Conservation (phyloP, 2,113 vertebrate genomes). For the Maccullochella peelii region DNA sequence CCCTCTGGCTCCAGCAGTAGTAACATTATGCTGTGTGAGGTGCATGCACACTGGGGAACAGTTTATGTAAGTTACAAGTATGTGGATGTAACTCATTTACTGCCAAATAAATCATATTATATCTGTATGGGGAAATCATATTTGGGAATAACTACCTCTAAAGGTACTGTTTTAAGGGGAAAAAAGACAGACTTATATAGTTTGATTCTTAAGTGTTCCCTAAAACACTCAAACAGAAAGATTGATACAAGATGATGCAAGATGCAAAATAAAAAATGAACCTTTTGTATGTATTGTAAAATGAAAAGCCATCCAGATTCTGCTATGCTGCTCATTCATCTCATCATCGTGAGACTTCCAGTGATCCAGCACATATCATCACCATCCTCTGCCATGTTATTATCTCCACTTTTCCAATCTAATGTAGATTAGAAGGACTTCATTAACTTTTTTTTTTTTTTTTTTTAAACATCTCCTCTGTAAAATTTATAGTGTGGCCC, state of each 20-base stretch:
- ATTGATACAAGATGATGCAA: neutral
- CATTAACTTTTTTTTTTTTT: slow-evolving; percentile 17
- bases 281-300: neutral
- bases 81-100: neutral
- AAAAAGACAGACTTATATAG: neutral
- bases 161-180: neutral
- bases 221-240: neutral
- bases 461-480: slow-evolving; percentile 13
- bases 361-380: neutral
- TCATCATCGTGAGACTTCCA: neutral
- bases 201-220: slow-evolving; percentile 5
- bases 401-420: slow-evolving; percentile 38
- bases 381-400: slow-evolving; percentile 1
- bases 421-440: slow-evolving; percentile 38
- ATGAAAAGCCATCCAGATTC: slow-evolving; percentile 9
- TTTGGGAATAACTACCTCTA: neutral
- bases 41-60: slow-evolving; percentile 11
- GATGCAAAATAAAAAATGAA: neutral
- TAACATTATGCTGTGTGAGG: slow-evolving; percentile 15
- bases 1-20: slow-evolving; percentile 1
- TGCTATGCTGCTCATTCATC: neutral
- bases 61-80: neutral
- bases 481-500: slow-evolving; percentile 31
- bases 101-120: neutral
- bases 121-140: neutral